A percentile compares a stretch with the other conserved stretches of the same genome.
Conservation (phyloP, 2,797 vertebrate genomes). For the Sternarchorhynchus goeldii region DNA sequence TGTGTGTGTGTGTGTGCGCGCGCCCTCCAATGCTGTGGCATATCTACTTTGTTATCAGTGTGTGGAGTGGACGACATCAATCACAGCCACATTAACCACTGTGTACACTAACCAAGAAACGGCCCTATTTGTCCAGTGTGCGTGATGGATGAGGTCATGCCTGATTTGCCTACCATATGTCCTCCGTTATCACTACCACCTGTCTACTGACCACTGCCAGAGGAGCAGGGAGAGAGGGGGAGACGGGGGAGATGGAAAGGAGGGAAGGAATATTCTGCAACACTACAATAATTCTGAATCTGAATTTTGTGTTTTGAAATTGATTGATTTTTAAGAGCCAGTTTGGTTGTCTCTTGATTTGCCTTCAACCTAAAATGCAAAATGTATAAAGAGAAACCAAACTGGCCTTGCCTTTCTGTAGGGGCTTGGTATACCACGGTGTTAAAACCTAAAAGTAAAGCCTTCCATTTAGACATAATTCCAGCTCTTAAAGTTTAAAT, state of each 20-base stretch:
- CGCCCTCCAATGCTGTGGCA: not conserved
- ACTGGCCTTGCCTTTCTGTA: not conserved
- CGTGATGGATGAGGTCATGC: slow-evolving; percentile 45
- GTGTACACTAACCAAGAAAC: slow-evolving; percentile 13
- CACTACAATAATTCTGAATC: not conserved
- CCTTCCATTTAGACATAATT: slow-evolving; percentile 58
- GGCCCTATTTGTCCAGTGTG: slow-evolving; percentile 13
- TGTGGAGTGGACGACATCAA: slow-evolving; percentile 13
- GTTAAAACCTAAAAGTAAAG: slow-evolving; percentile 15
- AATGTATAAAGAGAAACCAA: not conserved
- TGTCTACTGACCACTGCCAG: slow-evolving; percentile 57
- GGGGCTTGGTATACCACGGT: slow-evolving; percentile 4
- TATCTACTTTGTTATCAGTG: slow-evolving; percentile 12
- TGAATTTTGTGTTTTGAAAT: not conserved
- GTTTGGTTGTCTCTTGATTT: not conserved
- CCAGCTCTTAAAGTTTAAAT: slow-evolving; percentile 50
- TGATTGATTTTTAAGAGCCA: not conserved
- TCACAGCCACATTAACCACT: slow-evolving; percentile 10
- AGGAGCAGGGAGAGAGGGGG: slow-evolving; percentile 22
- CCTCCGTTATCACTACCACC: slow-evolving; percentile 61
- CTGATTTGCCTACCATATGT: slow-evolving; percentile 65
- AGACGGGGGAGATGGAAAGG: not conserved
- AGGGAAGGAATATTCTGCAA: not conserved
- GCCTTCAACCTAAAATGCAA: not conserved
- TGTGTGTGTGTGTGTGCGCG: no score